These are phyloP conservation scores for Leucoraja erinaceus DNA, from an alignment of 2,113 vertebrate species.

Conservation along the genomic window DNA sequence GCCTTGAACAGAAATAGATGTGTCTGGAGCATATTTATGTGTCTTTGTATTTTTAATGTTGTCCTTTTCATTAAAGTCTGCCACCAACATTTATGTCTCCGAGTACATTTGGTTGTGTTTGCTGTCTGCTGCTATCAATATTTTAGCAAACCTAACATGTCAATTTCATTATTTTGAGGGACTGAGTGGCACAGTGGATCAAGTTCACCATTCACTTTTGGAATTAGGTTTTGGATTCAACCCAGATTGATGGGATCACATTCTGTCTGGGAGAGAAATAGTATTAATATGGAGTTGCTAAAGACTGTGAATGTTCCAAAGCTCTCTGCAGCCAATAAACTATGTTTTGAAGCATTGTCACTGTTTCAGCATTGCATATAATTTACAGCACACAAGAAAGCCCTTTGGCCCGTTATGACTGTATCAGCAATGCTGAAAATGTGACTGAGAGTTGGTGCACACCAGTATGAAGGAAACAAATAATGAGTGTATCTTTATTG, in stretches of 20 bases:
- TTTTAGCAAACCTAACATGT: slow-evolving; percentile 16
- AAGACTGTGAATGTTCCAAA: not conserved
- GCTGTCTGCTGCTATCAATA: slow-evolving; percentile 31
- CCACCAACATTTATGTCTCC: slow-evolving; percentile 22
- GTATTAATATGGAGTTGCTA: not conserved
- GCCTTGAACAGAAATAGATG: slow-evolving; percentile 40
- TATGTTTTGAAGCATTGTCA: not conserved
- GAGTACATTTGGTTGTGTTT: slow-evolving; percentile 16
- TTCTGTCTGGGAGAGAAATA: not conserved
- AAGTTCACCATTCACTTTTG: not conserved
- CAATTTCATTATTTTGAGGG: not conserved
- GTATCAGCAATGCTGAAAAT: not conserved
- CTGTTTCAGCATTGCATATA: not conserved
- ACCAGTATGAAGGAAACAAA: not conserved
- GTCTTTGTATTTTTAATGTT: slow-evolving; percentile 44
- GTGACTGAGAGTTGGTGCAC: not conserved
- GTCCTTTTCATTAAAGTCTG: slow-evolving; percentile 41
- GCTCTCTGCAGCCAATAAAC: not conserved
- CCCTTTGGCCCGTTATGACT: no score
- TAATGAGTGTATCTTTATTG: not conserved
- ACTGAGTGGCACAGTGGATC: slow-evolving; percentile 20
- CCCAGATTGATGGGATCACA: not conserved
- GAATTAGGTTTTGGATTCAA: not conserved
- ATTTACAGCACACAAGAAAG: no score
- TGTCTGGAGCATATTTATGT: slow-evolving; percentile 46